Conservation (phyloP, 2,113 vertebrate genomes). For the Naja naja region DNA sequence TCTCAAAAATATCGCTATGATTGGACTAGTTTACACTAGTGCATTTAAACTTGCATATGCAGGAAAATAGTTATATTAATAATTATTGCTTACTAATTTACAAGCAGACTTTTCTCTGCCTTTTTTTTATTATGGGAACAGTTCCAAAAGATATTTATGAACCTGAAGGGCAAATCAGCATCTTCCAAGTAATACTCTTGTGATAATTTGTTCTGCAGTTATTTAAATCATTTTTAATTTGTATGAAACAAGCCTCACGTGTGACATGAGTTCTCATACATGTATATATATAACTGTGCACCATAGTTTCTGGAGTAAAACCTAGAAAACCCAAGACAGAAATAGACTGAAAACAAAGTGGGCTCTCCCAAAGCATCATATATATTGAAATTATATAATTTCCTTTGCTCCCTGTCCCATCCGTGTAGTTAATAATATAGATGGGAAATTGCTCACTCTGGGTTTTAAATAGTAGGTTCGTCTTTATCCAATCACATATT, state of each 20-base stretch:
- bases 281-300: not conserved
- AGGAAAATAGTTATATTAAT: not conserved
- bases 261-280: not conserved
- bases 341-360: not conserved
- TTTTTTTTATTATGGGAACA: not conserved
- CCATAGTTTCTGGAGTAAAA: not conserved
- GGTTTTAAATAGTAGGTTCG: not conserved
- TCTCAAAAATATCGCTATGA: not conserved
- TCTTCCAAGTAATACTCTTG: not conserved
- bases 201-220: not conserved
- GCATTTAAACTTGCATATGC: not conserved
- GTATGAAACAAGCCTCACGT: accelerated
- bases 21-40: not conserved
- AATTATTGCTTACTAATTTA: not conserved
- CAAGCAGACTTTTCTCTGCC: not conserved
- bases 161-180: not conserved
- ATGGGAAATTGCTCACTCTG: not conserved
- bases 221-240: not conserved
- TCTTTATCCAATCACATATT: not conserved
- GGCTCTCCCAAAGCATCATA: not conserved
- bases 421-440: not conserved
- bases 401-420: not conserved
- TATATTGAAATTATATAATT: not conserved
- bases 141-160: not conserved
- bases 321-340: not conserved